phyloP scores from a whole-genome alignment of 2,113 vertebrate genomes.

The Gadus macrocephalus region DNA sequence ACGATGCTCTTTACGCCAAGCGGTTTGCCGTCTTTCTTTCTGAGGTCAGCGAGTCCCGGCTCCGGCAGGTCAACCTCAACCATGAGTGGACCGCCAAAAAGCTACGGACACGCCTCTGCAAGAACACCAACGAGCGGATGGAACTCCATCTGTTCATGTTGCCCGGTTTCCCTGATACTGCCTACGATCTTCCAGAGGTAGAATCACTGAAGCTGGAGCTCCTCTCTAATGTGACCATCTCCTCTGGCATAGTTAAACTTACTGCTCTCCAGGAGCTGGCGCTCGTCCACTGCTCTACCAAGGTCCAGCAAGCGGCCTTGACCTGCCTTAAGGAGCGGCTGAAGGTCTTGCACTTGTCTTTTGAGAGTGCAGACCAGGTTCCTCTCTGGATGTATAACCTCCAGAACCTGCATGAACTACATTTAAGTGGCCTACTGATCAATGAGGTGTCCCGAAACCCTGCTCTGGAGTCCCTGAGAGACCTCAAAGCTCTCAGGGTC shows the following conservation, averaged over 20 bases:
- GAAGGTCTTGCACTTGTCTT: conserved; percentile 75
- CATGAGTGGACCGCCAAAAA: conserved; percentile 83
- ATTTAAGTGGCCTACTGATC: conserved; percentile 75
- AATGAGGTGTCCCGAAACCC: conserved; percentile 70
- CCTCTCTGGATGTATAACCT: conserved; percentile 83
- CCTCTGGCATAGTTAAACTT: conserved; percentile 73
- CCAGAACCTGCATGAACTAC: conserved; percentile 77
- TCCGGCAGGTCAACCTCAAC: conserved; percentile 85
- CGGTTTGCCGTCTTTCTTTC: conserved; percentile 88
- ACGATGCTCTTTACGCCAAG: conserved; percentile 84
- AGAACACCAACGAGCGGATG: conserved; percentile 65
- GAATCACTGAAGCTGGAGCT: conserved; percentile 83
- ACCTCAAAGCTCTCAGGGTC: conserved; percentile 76
- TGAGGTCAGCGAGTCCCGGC: conserved; percentile 83
- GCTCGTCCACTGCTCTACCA: conserved; percentile 75
- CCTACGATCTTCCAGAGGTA: conserved; percentile 79
- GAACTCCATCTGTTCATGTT: conserved; percentile 83
- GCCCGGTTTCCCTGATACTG: conserved; percentile 79
- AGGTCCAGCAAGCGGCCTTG: conserved; percentile 76
- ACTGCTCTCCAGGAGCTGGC: conserved; percentile 75
- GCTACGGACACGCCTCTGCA: conserved; percentile 73
- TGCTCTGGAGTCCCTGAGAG: conserved; percentile 75
- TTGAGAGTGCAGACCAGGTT: conserved; percentile 74
- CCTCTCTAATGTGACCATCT: conserved; percentile 75
- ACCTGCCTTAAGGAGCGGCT: conserved; percentile 76